These are phyloP conservation scores for Drosophila persimilis DNA, from an alignment of 1,140 invertebrate species.

Conservation along the genomic window DNA sequence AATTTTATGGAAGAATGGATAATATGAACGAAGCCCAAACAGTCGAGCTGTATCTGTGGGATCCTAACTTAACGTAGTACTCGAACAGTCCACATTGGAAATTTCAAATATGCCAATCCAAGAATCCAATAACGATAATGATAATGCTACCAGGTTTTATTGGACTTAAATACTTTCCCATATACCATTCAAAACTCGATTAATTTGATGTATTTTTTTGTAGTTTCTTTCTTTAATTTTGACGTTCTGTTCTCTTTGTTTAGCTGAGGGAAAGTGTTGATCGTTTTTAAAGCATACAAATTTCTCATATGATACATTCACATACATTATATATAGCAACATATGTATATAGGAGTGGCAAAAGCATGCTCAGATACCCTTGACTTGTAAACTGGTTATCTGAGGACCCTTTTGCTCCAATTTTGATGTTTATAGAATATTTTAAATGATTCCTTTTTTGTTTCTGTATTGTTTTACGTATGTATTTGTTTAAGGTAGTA, in stretches of 20 bases:
- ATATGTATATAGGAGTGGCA: conserved; percentile 27
- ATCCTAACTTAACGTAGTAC: no score
- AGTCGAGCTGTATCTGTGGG: no score
- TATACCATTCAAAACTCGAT: background rate
- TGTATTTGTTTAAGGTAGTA: conserved; percentile 23
- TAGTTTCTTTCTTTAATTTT: conserved; percentile 54
- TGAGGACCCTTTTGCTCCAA: conserved; percentile 17
- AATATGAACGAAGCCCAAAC: no score
- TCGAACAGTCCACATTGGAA: no score
- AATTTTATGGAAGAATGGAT: no score
- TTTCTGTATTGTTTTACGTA: conserved; percentile 34
- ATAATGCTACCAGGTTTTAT: no score
- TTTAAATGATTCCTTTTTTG: conserved; percentile 45
- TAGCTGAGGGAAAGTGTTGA: conserved; percentile 50
- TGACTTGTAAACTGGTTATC: background rate
- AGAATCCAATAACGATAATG: no score
- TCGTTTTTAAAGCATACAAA: conserved; percentile 68
- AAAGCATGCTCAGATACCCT: conserved; percentile 17
- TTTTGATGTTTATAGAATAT: conserved; percentile 44
- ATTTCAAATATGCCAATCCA: no score
- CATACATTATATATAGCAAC: conserved; percentile 59
- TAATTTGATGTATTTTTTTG: conserved; percentile 37
- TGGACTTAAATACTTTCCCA: no score
- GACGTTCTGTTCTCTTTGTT: conserved; percentile 49
- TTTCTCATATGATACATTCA: conserved; percentile 65